These are phyloP conservation scores for Gobio gobio DNA, from an alignment of 2,113 vertebrate species.

Conservation along the genomic window DNA sequence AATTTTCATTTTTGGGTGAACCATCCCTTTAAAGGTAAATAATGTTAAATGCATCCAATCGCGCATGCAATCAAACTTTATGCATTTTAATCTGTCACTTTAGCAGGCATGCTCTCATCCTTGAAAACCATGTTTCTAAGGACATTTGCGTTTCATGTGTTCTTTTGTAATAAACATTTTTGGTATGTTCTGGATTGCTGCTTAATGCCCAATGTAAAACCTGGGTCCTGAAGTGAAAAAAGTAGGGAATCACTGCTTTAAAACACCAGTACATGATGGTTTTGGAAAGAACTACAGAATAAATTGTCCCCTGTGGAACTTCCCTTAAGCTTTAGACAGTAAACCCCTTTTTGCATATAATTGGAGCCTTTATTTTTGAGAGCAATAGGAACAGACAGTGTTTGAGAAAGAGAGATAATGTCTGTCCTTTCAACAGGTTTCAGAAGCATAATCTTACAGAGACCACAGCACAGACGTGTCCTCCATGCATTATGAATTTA, in stretches of 20 bases:
- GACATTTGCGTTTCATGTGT: neutral
- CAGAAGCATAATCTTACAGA: constrained; percentile 10
- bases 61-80: no score
- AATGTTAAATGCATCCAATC: no score
- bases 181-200: neutral
- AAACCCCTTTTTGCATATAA: neutral
- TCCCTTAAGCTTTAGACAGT: neutral
- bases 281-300: neutral
- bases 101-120: neutral
- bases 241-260: neutral
- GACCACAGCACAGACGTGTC: constrained; percentile 11
- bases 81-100: neutral
- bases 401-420: neutral
- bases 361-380: neutral
- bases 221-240: neutral
- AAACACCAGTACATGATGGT: neutral
- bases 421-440: neutral
- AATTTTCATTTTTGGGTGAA: no score
- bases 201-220: neutral
- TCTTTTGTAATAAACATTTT: neutral
- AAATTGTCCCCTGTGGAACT: neutral
- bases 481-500: constrained; percentile 48
- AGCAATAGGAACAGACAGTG: neutral
- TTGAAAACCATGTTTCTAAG: neutral
- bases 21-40: no score